Evolutionary conservation across 2,113 vertebrate genomes (phyloP).

Genomic region (Scalopus aquaticus): DNA sequence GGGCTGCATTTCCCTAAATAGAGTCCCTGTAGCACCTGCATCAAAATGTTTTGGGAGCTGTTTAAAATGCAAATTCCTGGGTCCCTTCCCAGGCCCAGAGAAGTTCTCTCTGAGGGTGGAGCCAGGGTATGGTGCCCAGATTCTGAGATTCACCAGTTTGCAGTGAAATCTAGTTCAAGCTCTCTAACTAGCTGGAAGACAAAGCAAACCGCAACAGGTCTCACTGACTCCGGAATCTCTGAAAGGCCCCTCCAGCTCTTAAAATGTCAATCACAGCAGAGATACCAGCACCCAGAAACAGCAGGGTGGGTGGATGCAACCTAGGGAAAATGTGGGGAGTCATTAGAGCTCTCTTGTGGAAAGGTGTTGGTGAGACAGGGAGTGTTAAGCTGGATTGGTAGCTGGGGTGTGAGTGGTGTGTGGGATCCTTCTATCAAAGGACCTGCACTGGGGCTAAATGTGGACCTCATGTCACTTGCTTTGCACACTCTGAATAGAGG

Average conservation of each 20-base stretch:
- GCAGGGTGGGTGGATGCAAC: neutral
- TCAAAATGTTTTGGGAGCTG: neutral
- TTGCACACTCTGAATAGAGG: constrained; percentile 33
- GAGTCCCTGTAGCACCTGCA: neutral
- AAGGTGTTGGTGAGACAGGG: constrained; percentile 2
- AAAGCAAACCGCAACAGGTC: neutral
- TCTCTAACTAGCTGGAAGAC: neutral
- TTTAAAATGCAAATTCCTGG: constrained; percentile 16
- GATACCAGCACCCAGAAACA: neutral
- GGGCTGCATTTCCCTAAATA: neutral
- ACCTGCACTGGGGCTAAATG: neutral
- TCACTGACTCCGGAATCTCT: neutral
- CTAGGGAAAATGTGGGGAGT: neutral
- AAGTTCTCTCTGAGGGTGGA: neutral
- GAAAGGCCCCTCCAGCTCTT: neutral
- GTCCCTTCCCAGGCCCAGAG: neutral
- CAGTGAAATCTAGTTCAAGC: neutral
- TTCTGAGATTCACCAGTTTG: neutral
- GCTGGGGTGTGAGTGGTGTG: neutral
- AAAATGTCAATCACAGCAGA: neutral
- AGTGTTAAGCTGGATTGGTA: neutral
- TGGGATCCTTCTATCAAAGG: neutral
- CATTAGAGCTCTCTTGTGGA: neutral
- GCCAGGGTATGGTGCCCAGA: neutral
- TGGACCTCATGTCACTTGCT: constrained; percentile 48